These are phyloP conservation scores for Conus ventricosus DNA, from an alignment of 1,140 invertebrate species.

Conservation along the genomic window DNA sequence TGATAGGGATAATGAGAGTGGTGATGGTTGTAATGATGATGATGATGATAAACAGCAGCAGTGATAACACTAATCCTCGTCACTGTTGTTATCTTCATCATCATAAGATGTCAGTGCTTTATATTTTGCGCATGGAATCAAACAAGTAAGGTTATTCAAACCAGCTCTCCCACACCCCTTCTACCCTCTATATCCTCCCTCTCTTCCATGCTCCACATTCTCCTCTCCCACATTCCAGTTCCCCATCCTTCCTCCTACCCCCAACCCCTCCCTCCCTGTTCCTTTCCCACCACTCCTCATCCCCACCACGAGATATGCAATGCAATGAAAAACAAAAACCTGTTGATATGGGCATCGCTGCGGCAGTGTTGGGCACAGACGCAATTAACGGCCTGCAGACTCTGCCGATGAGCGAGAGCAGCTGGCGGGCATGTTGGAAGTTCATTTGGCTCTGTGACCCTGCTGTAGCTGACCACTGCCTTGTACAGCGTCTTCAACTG, in stretches of 20 bases:
- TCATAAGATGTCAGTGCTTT: too few relatives aligned
- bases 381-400: conserved; percentile 57
- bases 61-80: background rate
- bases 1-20: too few relatives aligned
- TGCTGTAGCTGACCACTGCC: conserved; percentile 51
- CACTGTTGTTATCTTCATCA: too few relatives aligned
- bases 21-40: too few relatives aligned
- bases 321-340: background rate
- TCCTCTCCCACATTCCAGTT: too few relatives aligned
- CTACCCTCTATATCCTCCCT: background rate
- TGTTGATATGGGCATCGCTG: conserved; percentile 19
- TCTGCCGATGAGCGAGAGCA: conserved; percentile 60
- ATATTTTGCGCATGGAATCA: too few relatives aligned
- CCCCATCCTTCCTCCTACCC: too few relatives aligned
- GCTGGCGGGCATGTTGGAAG: conserved; percentile 42
- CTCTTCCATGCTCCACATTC: background rate
- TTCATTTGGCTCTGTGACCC: conserved; percentile 31
- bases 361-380: conserved; percentile 41
- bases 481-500: conserved; percentile 65
- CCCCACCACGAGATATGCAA: background rate
- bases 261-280: too few relatives aligned
- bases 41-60: background rate
- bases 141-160: background rate
- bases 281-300: too few relatives aligned
- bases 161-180: background rate